Evolutionary conservation across 2,888 invertebrate species (phyloP), one percentile per base, ranked within the genome.

Genomic region (Andrena trimmerana): DNA sequence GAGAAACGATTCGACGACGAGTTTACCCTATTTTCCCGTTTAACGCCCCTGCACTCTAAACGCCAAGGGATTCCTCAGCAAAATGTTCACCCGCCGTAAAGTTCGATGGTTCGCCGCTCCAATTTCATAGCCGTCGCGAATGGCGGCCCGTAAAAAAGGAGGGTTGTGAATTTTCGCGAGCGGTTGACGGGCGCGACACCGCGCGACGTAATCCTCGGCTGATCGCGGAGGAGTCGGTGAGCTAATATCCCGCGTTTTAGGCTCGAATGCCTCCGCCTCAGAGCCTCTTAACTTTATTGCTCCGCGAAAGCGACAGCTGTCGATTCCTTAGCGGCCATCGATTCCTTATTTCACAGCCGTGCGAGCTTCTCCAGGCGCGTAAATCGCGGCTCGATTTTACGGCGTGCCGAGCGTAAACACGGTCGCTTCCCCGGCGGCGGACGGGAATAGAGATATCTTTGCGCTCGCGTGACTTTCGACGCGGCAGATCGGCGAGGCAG

Each of bases 271-370:
- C 81, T 62, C 68, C 73, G 75, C 63, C 73, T 81, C 70, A 67
- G 80, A 67, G 60, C 77, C 79, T 85, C 81, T 87, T 81, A 83
- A 81, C 81, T 83, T 85, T 83, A 83, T 86, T 85, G 70, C 59
- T 5, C 79, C 84, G 77, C 63, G 52, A 74, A 78, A 83, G 54
- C 65, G 75, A 70, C 81, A 78, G 77, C 72, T 76, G 85, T 85
- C 86, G 81, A 85, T 85, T 86, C 77, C 72, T 72, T 57, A 48
- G 54, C 42, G 59, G 36, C 29, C 74, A 81, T 83, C 60, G 83
- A 83, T 83, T 69, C 70, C n/a, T 67, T 42, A 42, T 42, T 59
- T 54, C 42, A 57, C 27, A 27, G 57, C 24, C 10, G 24, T 10
- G 57, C 8, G 57, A 24, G 10, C 20, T 24, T 10, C 57, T 57